Conservation (phyloP, 92 coral and sea anemone species). For the Heteractis magnifica region DNA sequence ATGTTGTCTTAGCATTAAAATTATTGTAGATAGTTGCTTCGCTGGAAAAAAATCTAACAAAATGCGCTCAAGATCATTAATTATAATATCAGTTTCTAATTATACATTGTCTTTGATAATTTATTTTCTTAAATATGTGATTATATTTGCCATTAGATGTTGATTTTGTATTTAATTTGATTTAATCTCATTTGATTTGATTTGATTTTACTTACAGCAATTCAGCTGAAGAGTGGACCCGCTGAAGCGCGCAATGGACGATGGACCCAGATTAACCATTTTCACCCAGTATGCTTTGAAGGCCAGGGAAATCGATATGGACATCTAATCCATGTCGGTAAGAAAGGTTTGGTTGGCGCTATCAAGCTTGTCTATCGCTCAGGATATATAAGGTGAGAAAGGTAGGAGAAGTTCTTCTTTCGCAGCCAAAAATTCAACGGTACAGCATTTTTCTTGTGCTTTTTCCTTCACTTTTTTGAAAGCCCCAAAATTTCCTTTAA, state of each 20-base stretch:
- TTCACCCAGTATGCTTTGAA: constrained; percentile 25
- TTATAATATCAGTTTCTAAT: too few relatives aligned
- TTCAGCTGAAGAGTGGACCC: background rate
- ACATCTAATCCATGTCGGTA: background rate
- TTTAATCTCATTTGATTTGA: background rate
- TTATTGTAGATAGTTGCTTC: too few relatives aligned
- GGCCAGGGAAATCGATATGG: constrained; percentile 30
- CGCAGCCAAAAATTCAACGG: too few relatives aligned
- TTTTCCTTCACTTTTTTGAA: too few relatives aligned
- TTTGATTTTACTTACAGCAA: background rate
- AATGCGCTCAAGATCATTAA: too few relatives aligned
- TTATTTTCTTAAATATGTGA: too few relatives aligned
- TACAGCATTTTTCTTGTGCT: too few relatives aligned
- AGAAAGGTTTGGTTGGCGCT: constrained; percentile 56
- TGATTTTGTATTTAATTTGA: too few relatives aligned
- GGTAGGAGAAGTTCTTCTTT: background rate
- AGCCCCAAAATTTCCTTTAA: too few relatives aligned
- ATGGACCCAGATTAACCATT: constrained; percentile 31
- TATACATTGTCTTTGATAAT: too few relatives aligned
- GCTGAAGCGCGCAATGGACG: background rate
- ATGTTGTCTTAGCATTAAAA: background rate
- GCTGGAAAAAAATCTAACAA: too few relatives aligned
- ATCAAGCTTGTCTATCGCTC: constrained; percentile 52
- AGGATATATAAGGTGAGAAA: constrained; percentile 34
- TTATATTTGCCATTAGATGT: too few relatives aligned